Evolutionary conservation across 2,797 vertebrate genomes (phyloP).

Genomic region (Neopelma chrysocephalum): DNA sequence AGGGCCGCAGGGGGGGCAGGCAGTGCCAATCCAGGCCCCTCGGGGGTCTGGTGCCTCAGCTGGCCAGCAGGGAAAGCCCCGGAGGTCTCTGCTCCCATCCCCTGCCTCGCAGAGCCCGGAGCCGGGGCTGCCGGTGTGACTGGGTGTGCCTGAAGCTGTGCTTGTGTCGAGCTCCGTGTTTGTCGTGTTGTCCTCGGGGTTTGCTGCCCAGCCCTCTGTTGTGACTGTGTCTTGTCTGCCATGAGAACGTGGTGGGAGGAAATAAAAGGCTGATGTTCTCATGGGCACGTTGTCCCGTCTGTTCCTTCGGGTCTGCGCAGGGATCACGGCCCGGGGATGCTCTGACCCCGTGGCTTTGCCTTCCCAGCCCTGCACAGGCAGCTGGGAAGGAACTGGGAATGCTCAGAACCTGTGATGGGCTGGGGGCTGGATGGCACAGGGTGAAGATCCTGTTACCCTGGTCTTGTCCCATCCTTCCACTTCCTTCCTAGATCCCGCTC

Average conservation of each 20-base stretch:
- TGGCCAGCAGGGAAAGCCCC: too few relatives aligned
- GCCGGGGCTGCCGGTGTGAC: neutral
- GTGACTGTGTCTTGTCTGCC: neutral
- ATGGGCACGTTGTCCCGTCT: conserved; percentile 23
- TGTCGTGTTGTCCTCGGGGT: neutral
- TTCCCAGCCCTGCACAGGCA: fast-evolving
- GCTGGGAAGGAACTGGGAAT: fast-evolving
- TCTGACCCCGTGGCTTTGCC: fast-evolving
- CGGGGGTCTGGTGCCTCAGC: neutral
- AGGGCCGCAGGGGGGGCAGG: neutral
- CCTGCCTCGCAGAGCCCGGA: neutral
- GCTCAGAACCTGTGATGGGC: neutral
- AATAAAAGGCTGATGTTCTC: conserved; percentile 56
- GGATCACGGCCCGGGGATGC: neutral
- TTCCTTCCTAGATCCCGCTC: neutral
- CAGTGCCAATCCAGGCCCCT: neutral
- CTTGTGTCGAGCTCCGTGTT: neutral
- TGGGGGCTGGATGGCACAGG: neutral
- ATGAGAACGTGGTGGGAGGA: neutral
- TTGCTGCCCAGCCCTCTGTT: neutral
- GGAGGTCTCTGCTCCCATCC: neutral
- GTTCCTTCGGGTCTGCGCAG: neutral
- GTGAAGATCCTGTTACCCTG: fast-evolving
- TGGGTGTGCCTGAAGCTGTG: neutral
- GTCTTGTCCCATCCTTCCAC: neutral